A percentile compares a stretch with the other conserved stretches of the same genome.
These are phyloP conservation scores for Drosophila rhopaloa DNA, from an alignment of 1,140 invertebrate genomes.

Conservation along the genomic window DNA sequence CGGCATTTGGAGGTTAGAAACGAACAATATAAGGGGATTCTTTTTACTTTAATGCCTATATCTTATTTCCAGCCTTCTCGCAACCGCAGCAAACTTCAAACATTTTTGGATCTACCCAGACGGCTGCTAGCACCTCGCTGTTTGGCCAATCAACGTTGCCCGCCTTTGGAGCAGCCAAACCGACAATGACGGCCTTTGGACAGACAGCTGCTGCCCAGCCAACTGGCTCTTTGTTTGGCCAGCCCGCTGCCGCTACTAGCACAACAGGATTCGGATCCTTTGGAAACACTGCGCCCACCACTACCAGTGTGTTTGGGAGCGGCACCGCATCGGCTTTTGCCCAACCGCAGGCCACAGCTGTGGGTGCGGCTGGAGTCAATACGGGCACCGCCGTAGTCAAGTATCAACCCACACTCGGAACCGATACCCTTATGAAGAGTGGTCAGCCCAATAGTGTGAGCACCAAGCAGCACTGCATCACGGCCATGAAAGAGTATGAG, in stretches of 20 bases:
- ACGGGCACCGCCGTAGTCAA: constrained; percentile 92
- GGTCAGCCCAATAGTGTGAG: constrained; percentile 92
- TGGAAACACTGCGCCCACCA: constrained; percentile 86
- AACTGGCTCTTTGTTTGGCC: constrained; percentile 86
- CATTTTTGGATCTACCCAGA: constrained; percentile 70
- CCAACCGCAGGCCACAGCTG: constrained; percentile 76
- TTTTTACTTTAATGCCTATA: no score
- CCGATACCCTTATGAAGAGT: constrained; percentile 96
- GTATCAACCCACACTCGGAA: constrained; percentile 94
- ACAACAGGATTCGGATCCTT: constrained; percentile 86
- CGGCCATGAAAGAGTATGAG: constrained; percentile 99
- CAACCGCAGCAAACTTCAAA: constrained; percentile 73
- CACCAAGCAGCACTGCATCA: constrained; percentile 97
- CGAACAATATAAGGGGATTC: constrained; percentile 17
- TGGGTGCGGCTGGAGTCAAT: constrained; percentile 67
- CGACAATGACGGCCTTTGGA: constrained; percentile 87
- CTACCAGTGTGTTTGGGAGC: constrained; percentile 87
- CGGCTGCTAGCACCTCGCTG: constrained; percentile 70
- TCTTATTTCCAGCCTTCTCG: constrained; percentile 56
- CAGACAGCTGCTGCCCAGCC: constrained; percentile 81
- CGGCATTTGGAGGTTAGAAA: constrained; percentile 85
- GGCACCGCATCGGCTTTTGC: constrained; percentile 81
- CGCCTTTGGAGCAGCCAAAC: constrained; percentile 88
- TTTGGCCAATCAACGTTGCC: constrained; percentile 86
- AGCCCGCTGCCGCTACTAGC: constrained; percentile 85